Evolutionary conservation across 1,140 invertebrate genomes (phyloP).

Genomic region (Cydia splendana): DNA sequence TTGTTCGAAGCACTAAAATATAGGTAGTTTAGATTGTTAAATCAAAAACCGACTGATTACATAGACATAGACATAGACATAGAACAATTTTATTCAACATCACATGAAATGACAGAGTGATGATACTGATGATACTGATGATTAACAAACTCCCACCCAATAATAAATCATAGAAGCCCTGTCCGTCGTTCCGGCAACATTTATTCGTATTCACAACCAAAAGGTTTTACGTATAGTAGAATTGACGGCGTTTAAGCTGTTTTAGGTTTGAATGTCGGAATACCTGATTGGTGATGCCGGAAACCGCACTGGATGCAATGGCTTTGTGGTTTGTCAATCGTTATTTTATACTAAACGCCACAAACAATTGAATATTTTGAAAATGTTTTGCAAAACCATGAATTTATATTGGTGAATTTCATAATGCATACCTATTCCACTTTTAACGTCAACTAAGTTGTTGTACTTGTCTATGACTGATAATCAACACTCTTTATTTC

Average conservation of each 20-base stretch:
- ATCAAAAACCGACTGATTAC: too few species aligned
- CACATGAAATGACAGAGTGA: too few species aligned
- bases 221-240: background rate
- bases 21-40: too few species aligned
- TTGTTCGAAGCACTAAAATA: too few species aligned
- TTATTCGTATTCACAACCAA: background rate
- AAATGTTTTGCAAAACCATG: slow-evolving; percentile 33
- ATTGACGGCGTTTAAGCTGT: background rate
- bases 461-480: too few species aligned
- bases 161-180: slow-evolving; percentile 21
- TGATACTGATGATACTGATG: too few species aligned
- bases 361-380: slow-evolving; percentile 4
- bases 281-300: slow-evolving; percentile 19
- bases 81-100: too few species aligned
- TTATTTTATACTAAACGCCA: background rate
- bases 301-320: slow-evolving; percentile 14
- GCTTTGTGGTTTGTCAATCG: slow-evolving; percentile 17
- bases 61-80: too few species aligned
- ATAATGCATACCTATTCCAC: too few species aligned
- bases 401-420: background rate
- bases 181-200: slow-evolving; percentile 4
- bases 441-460: too few species aligned
- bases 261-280: background rate
- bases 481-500: too few species aligned
- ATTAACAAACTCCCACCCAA: background rate